These are phyloP conservation scores for Bombus waltoni DNA, from an alignment of 1,140 invertebrate genomes.

Conservation along the genomic window DNA sequence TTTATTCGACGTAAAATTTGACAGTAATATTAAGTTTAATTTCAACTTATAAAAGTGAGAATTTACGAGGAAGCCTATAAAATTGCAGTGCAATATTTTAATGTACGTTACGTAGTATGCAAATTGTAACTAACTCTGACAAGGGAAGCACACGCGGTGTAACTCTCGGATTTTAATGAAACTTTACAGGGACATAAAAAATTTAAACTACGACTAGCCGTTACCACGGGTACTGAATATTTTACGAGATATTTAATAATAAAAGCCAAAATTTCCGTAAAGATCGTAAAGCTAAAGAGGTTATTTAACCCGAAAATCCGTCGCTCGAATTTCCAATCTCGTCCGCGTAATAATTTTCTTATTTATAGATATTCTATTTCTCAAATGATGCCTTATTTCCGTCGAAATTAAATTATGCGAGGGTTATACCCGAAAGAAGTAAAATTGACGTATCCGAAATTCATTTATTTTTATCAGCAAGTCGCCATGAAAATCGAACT, in stretches of 20 bases:
- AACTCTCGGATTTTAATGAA: neutral
- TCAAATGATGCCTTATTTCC: no score
- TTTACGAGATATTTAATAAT: neutral
- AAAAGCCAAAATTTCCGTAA: neutral
- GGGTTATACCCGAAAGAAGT: no score
- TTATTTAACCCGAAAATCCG: no score
- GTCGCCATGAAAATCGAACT: no score
- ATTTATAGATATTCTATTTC: no score
- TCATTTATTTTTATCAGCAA: no score
- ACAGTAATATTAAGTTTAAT: neutral
- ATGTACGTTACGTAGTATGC: neutral
- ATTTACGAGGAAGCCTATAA: neutral
- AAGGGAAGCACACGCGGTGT: neutral
- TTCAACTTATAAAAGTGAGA: no score
- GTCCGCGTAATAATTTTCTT: no score
- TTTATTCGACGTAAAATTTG: neutral
- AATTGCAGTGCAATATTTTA: neutral
- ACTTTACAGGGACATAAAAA: neutral
- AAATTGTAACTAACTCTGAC: neutral
- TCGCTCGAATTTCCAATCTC: no score
- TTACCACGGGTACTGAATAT: neutral
- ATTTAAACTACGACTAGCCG: neutral
- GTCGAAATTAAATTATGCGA: no score
- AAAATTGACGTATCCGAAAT: no score
- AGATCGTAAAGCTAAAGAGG: no score